Evolutionary conservation across 2,888 invertebrate species (phyloP), one percentile per base, ranked within the genome.

Genomic region (Epiblema foenella): DNA sequence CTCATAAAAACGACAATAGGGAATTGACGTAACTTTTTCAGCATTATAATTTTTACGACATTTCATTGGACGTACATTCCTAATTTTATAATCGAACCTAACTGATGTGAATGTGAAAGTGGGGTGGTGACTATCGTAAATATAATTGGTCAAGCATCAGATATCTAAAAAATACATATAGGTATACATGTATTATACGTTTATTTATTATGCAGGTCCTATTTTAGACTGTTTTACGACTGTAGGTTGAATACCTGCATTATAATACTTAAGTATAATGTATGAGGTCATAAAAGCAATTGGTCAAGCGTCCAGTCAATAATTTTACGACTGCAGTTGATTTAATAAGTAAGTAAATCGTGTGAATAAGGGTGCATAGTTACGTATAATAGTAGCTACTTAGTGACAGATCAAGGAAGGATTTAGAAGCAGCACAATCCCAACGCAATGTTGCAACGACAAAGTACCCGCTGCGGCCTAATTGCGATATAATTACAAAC

Each of bases 211-310:
- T 64, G 64, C 64, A 64, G 52, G 64, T 64, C 12, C 15, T 17
- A 52, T 64, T 39, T 39, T 46, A 29, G 24, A 54, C 24, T 64
- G 54, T 64, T 52, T 52, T 64, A 54, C 64, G 64, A 54, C 10
- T 4, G 89, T 46, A 89, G 84, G 80, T 84, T 88, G 86, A 83
- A 87, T 85, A 77, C 72, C 80, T 82, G 84, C 81, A 87, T 85
- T 86, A 10, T 81, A 83, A 76, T 78, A 89, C 88, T 90, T 85
- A 88, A 90, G 91, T 93, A 91, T 91, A 93, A 91, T 90, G 89
- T 88, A 85, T 86, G 84, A 81, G 75, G 75, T 85, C 83, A 82
- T 90, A 89, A 90, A 89, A 78, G 78, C 85, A 87, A 90, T 91
- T 91, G 91, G 91, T 89, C 91, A 91, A 87, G 91, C 90, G 89